A percentile compares a stretch with the other conserved stretches of the same genome.
Conservation (phyloP, 2,113 vertebrate species). For the Cyprinodon variegatus region DNA sequence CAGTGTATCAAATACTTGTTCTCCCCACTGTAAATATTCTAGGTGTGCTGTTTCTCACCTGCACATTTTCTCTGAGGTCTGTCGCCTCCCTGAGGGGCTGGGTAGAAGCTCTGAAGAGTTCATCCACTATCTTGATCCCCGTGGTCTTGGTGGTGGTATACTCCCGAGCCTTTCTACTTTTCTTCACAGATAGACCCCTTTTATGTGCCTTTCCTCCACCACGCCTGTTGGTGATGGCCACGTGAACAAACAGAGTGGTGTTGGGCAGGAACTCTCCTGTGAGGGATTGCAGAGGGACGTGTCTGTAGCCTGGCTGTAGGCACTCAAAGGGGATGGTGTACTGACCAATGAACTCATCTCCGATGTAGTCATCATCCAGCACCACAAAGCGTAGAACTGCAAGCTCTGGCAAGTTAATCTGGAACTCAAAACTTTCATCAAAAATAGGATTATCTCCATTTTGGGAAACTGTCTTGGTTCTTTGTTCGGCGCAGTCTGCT, state of each 20-base stretch:
- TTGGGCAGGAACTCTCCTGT: constrained; percentile 88
- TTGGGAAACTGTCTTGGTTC: constrained; percentile 91
- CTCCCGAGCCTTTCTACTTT: constrained; percentile 86
- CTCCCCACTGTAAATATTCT: neutral
- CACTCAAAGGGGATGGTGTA: constrained; percentile 95
- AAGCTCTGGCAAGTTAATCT: constrained; percentile 91
- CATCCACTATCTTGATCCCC: constrained; percentile 90
- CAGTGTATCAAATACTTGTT: too few relatives aligned
- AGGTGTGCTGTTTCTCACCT: constrained; percentile 78
- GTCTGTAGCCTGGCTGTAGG: constrained; percentile 90
- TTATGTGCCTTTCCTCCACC: constrained; percentile 89
- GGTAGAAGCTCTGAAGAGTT: constrained; percentile 89
- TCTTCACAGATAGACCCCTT: constrained; percentile 87
- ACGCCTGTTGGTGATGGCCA: constrained; percentile 90
- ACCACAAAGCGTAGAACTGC: constrained; percentile 89
- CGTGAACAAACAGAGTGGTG: constrained; percentile 88
- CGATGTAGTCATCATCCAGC: constrained; percentile 91
- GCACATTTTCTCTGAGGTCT: constrained; percentile 91
- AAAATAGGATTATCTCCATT: constrained; percentile 91
- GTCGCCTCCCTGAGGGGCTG: constrained; percentile 91
- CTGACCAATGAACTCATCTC: constrained; percentile 93
- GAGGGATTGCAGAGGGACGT: constrained; percentile 88
- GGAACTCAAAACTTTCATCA: constrained; percentile 93
- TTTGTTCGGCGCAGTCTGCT: constrained; percentile 89
- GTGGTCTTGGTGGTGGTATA: constrained; percentile 90